phyloP scores from a whole-genome alignment of 1,140 invertebrate species.

The Paralvinella palmiformis region DNA sequence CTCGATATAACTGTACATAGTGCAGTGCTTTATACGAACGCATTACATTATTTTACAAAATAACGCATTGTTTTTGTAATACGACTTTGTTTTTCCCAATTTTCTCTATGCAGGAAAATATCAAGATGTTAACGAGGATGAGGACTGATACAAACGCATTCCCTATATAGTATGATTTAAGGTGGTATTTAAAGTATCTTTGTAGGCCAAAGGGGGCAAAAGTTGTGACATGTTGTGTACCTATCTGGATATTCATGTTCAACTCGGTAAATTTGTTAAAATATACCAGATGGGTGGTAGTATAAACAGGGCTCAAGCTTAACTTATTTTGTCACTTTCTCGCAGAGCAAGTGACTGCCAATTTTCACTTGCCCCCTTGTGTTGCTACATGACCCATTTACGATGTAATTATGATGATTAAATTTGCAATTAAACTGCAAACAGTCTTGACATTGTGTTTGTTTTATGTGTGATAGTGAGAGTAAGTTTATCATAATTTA shows the following conservation, averaged over 20 bases:
- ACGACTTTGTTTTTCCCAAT: not conserved
- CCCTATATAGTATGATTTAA: not conserved
- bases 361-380: no score
- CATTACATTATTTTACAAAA: not conserved
- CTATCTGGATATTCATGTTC: conserved; percentile 1
- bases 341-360: no score
- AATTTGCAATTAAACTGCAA: no score
- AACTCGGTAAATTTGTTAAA: not conserved
- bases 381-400: no score
- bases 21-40: not conserved
- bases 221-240: not conserved
- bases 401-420: no score
- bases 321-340: no score
- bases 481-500: no score
- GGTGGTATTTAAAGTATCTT: not conserved
- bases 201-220: not conserved
- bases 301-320: no score
- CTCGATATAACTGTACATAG: not conserved
- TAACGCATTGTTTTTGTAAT: not conserved
- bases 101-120: not conserved
- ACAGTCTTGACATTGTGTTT: no score
- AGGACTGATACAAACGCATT: not conserved
- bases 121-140: not conserved
- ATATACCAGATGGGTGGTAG: not conserved
- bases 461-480: no score